Percentiles rank a stretch among this genome's conserved stretches.
These are phyloP conservation scores for Odontamblyopus lacepedii DNA, from an alignment of 2,797 vertebrate genomes.

Conservation along the genomic window DNA sequence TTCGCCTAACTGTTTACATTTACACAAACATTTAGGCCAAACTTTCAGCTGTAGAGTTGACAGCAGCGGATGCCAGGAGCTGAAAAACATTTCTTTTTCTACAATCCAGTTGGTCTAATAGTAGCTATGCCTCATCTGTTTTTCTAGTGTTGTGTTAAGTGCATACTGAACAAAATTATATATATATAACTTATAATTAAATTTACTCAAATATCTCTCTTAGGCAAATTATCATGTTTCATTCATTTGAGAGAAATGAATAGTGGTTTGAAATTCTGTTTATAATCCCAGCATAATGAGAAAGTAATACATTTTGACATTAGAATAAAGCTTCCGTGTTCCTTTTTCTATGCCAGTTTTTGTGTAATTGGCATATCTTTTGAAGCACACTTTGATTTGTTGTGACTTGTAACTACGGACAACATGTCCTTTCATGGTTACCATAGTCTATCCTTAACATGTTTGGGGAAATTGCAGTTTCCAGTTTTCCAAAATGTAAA, in stretches of 20 bases:
- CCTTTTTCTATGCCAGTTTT: not conserved
- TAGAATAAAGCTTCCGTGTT: not conserved
- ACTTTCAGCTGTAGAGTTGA: not conserved
- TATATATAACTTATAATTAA: not conserved
- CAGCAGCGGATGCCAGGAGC: not conserved
- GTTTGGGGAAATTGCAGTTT: not conserved
- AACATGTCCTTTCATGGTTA: not conserved
- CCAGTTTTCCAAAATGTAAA: not conserved
- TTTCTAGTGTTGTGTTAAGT: not conserved
- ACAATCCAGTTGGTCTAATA: not conserved
- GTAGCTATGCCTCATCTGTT: not conserved
- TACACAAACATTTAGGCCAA: not conserved
- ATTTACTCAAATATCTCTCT: not conserved
- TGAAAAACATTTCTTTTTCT: not conserved
- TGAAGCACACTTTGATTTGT: not conserved
- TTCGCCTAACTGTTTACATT: not conserved
- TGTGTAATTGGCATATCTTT: not conserved
- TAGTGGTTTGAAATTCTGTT: not conserved
- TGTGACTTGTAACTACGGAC: too few species aligned
- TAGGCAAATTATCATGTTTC: not conserved
- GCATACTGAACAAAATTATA: conserved; percentile 2
- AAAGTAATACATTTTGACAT: not conserved
- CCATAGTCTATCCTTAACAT: not conserved
- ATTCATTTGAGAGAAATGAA: not conserved
- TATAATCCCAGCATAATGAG: not conserved